phyloP scores from a whole-genome alignment of 2,797 vertebrate genomes.

The Hypotaenidia okinawae region DNA sequence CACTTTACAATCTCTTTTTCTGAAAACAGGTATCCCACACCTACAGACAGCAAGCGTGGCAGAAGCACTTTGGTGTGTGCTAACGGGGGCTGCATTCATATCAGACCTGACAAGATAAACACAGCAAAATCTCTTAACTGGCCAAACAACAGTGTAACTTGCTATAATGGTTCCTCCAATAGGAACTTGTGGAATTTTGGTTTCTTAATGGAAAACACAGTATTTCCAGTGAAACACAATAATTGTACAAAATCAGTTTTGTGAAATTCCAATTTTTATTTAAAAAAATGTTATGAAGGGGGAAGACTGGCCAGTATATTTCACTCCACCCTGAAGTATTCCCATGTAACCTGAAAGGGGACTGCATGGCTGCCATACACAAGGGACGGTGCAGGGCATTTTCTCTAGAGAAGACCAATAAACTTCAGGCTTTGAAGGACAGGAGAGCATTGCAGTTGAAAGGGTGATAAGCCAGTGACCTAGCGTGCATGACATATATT shows the following conservation, averaged over 20 bases:
- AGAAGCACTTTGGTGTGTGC: neutral
- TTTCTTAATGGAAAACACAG: neutral
- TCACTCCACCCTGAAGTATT: neutral
- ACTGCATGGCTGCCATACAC: neutral
- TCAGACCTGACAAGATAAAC: neutral
- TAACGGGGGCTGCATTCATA: neutral
- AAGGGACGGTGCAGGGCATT: neutral
- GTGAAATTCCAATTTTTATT: neutral
- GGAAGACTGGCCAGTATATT: neutral
- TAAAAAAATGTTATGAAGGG: neutral
- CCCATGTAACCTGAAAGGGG: neutral
- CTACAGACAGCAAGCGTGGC: neutral
- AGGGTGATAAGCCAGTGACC: neutral
- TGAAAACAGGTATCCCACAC: neutral
- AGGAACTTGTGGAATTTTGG: neutral
- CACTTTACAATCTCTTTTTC: neutral
- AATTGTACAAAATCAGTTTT: neutral
- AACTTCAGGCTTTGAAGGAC: neutral
- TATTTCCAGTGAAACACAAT: neutral
- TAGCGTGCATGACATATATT: neutral
- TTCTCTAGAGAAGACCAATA: neutral
- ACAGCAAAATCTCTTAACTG: neutral
- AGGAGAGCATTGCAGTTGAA: neutral
- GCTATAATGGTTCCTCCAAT: neutral
- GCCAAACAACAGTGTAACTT: neutral